Conservation (phyloP, 2,888 invertebrate genomes). For the Formica aserva region DNA sequence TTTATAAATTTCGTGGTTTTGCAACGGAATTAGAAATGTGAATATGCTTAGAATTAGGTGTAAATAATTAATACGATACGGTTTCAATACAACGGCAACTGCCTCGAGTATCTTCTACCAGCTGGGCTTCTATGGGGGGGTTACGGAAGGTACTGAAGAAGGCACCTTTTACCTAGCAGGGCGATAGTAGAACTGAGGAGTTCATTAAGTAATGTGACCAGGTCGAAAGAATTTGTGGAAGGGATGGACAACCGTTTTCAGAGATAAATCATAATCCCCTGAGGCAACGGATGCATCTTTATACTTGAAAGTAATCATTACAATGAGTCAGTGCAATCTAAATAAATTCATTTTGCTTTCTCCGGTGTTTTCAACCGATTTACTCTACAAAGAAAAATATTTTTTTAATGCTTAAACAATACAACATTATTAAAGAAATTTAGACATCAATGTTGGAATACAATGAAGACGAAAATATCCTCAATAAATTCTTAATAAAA, state of each 20-base stretch:
- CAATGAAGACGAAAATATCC: neutral
- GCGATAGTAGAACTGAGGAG: constrained; percentile 32
- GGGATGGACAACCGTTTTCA: constrained; percentile 24
- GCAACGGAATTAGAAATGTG: neutral
- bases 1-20: neutral
- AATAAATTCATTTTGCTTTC: neutral
- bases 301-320: constrained; percentile 1
- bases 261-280: constrained; percentile 38
- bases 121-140: neutral
- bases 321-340: neutral
- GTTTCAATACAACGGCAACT: neutral
- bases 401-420: neutral
- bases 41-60: neutral
- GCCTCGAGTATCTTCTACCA: neutral
- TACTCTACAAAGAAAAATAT: too few species aligned
- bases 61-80: neutral
- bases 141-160: constrained; percentile 44
- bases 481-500: neutral
- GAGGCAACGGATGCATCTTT: constrained; percentile 12
- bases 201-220: constrained; percentile 35
- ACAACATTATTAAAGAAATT: neutral
- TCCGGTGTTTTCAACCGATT: neutral
- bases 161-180: constrained; percentile 31
- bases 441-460: neutral
- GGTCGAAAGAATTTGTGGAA: constrained; percentile 42